Conservation (phyloP, 2,888 invertebrate species). For the Oxycera nigricornis region DNA sequence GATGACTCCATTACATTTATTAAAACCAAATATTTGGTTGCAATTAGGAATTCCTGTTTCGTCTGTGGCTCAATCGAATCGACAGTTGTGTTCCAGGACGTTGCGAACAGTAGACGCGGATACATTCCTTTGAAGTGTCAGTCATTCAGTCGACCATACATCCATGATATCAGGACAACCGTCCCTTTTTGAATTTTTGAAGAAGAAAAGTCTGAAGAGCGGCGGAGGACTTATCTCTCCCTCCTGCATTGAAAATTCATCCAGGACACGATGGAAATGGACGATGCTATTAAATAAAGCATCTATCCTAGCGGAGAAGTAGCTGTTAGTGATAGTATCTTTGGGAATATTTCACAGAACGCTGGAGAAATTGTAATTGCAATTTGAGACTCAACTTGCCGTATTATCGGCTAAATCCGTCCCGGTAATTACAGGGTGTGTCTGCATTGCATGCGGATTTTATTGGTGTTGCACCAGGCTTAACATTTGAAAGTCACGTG, state of each 20-base stretch:
- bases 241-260: constrained; percentile 5
- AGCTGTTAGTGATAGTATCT: constrained; percentile 21
- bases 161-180: constrained; percentile 6
- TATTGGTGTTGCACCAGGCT: constrained; percentile 39
- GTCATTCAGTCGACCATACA: constrained; percentile 26
- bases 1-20: constrained; percentile 37
- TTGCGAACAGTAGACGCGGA: not conserved
- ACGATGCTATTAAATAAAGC: not conserved
- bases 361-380: constrained; percentile 27
- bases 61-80: not conserved
- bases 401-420: constrained; percentile 27
- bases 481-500: constrained; percentile 39
- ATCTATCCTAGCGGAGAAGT: no score
- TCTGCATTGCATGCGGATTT: constrained; percentile 26
- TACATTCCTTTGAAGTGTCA: constrained; percentile 39
- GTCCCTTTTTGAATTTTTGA: constrained; percentile 18
- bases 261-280: not conserved
- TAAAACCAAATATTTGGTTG: constrained; percentile 39
- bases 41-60: constrained; percentile 24
- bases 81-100: constrained; percentile 14
- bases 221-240: constrained; percentile 13
- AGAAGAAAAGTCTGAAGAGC: constrained; percentile 1
- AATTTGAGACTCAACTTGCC: constrained; percentile 25
- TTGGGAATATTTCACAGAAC: constrained; percentile 31
- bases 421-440: constrained; percentile 37